Percentiles rank a stretch among this genome's conserved stretches.
Conservation (phyloP, 2,797 vertebrate species). For the Salarias fasciatus region DNA sequence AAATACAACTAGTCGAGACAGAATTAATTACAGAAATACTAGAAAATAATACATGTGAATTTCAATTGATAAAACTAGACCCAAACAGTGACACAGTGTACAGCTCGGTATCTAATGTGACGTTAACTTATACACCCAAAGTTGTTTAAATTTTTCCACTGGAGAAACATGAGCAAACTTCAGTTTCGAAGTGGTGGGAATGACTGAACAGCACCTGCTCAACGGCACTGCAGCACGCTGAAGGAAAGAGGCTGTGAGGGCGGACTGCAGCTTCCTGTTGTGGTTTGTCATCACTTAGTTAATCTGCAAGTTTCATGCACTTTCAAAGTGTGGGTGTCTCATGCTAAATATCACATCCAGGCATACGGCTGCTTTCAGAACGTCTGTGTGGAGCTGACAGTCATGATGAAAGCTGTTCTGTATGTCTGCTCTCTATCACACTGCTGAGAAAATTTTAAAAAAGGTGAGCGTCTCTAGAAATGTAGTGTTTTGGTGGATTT, state of each 20-base stretch:
- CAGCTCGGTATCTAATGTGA: not conserved
- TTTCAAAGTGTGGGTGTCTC: slow-evolving; percentile 47
- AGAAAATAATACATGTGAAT: too few relatives aligned
- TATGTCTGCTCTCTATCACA: not conserved
- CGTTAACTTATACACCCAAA: not conserved
- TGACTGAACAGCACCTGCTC: slow-evolving; percentile 74
- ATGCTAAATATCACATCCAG: slow-evolving; percentile 41
- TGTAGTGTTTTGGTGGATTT: too few relatives aligned
- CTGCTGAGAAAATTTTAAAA: not conserved
- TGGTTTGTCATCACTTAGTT: slow-evolving; percentile 67
- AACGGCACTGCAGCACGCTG: slow-evolving; percentile 58
- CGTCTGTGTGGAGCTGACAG: slow-evolving; percentile 10
- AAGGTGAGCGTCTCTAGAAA: slow-evolving; percentile 24
- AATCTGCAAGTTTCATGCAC: slow-evolving; percentile 60
- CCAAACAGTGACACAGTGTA: too few relatives aligned
- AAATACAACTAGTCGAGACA: too few relatives aligned
- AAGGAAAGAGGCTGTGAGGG: slow-evolving; percentile 69
- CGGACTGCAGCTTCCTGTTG: slow-evolving; percentile 82
- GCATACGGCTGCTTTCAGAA: slow-evolving; percentile 13
- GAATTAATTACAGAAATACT: too few relatives aligned
- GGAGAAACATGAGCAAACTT: slow-evolving; percentile 12
- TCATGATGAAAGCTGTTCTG: not conserved
- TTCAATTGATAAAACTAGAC: too few relatives aligned
- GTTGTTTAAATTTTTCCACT: not conserved
- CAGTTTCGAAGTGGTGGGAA: slow-evolving; percentile 55